Percentiles rank a stretch among this genome's conserved stretches.
These are phyloP conservation scores for Chaetogeoica ovagalla DNA, from an alignment of 2,888 invertebrate species.

Conservation along the genomic window DNA sequence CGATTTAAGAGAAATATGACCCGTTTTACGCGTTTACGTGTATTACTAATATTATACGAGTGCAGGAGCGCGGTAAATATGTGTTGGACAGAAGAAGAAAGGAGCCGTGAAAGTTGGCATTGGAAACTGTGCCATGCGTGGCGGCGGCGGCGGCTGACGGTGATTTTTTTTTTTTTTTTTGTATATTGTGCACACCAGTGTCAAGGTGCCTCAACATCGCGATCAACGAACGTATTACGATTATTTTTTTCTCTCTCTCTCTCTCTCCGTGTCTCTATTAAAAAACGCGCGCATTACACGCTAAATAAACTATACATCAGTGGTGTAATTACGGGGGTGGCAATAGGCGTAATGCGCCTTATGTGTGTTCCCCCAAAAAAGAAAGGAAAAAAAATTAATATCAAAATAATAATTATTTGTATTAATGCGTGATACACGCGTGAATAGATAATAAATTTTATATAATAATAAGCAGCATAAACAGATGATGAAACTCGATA, in stretches of 20 bases:
- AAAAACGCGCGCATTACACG: background rate
- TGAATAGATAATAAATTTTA: too few species aligned
- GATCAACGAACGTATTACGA: background rate
- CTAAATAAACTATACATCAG: too few species aligned
- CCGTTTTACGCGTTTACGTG: conserved; percentile 9
- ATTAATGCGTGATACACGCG: too few species aligned
- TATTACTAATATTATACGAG: too few species aligned
- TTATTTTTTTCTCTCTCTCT: background rate
- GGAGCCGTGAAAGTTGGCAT: conserved; percentile 52
- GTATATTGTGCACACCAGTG: conserved; percentile 47
- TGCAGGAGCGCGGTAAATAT: background rate
- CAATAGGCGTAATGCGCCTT: background rate
- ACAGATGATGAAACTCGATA: too few species aligned
- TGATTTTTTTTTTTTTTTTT: conserved; percentile 41
- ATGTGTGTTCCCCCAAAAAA: background rate
- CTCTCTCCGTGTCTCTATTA: background rate
- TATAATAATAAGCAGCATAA: too few species aligned
- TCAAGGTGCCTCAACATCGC: conserved; percentile 51
- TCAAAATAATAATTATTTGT: background rate
- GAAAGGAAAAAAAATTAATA: too few species aligned
- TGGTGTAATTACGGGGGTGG: too few species aligned
- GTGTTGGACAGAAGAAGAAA: conserved; percentile 34
- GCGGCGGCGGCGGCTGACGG: conserved; percentile 32
- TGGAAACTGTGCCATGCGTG: conserved; percentile 51
- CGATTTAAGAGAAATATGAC: conserved; percentile 35